Evolutionary conservation across 2,797 vertebrate genomes (phyloP).

Genomic region (Typhlichthys eigenmanni): DNA sequence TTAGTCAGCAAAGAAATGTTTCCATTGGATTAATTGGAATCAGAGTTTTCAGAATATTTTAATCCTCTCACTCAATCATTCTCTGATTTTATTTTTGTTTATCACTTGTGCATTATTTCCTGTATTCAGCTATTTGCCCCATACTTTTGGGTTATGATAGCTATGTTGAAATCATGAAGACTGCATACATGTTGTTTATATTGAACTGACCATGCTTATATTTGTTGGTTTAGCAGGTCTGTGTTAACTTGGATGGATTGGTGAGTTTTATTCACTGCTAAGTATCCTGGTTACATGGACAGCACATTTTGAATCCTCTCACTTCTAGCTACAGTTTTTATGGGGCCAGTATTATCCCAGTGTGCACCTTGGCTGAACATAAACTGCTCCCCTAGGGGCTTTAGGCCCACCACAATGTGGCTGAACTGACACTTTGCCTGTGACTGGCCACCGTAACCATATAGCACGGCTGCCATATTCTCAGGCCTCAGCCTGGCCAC

Average conservation of each 20-base stretch:
- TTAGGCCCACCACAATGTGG: conserved; percentile 64
- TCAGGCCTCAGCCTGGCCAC: conserved; percentile 56
- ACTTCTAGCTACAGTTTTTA: conserved; percentile 41
- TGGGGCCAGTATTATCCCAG: conserved; percentile 36
- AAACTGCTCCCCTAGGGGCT: conserved; percentile 65
- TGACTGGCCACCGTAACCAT: conserved; percentile 57
- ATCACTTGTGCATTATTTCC: conserved; percentile 21
- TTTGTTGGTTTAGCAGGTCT: too few species aligned
- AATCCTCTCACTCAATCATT: not conserved
- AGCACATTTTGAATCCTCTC: conserved; percentile 54
- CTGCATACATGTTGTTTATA: conserved; percentile 24
- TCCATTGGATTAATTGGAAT: conserved; percentile 32
- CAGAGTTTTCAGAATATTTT: conserved; percentile 9
- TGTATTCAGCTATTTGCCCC: conserved; percentile 22
- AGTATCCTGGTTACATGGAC: conserved; percentile 46
- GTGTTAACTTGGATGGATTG: conserved; percentile 2
- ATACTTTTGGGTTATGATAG: conserved; percentile 38
- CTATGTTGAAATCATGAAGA: conserved; percentile 28
- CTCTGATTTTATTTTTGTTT: conserved; percentile 22
- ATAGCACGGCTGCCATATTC: conserved; percentile 59
- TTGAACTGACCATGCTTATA: not conserved
- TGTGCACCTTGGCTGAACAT: conserved; percentile 66
- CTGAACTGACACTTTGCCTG: conserved; percentile 72
- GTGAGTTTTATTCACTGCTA: not conserved
- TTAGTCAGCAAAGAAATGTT: conserved; percentile 18